phyloP scores from a whole-genome alignment of 2,797 vertebrate species.

The Sebastes umbrosus region DNA sequence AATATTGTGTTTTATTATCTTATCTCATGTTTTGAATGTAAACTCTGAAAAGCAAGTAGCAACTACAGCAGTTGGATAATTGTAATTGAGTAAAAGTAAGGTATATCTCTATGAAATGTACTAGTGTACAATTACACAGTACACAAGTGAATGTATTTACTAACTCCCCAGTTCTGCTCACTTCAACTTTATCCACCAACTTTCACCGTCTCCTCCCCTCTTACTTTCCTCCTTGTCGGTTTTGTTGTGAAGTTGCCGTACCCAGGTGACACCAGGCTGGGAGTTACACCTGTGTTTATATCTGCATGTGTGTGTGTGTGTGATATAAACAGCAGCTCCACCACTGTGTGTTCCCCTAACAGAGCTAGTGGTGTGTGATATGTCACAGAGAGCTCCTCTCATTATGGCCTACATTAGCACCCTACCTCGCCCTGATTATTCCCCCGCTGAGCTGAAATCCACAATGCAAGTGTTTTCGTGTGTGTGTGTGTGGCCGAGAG shows the following conservation, averaged over 20 bases:
- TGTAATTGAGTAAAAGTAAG: background rate
- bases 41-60: background rate
- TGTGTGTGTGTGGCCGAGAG: background rate
- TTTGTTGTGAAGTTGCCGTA: slow-evolving; percentile 6
- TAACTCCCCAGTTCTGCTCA: background rate
- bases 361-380: slow-evolving; percentile 59
- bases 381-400: slow-evolving; percentile 74
- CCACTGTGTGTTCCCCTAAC: slow-evolving; percentile 42
- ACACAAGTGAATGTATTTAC: background rate
- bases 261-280: slow-evolving; percentile 39
- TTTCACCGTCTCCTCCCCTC: background rate
- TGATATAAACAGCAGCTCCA: slow-evolving; percentile 39
- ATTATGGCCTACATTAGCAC: slow-evolving; percentile 83
- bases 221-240: background rate
- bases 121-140: background rate
- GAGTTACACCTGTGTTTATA: slow-evolving; percentile 52
- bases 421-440: slow-evolving; percentile 81
- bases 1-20: background rate
- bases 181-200: background rate
- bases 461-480: slow-evolving; percentile 45
- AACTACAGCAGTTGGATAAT: background rate
- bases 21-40: background rate
- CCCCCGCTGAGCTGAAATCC: slow-evolving; percentile 73
- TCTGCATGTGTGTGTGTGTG: slow-evolving; percentile 21
- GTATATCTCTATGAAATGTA: background rate